These are phyloP conservation scores for Oenanthe oenanthe DNA, from an alignment of 2,113 vertebrate genomes.

Conservation along the genomic window DNA sequence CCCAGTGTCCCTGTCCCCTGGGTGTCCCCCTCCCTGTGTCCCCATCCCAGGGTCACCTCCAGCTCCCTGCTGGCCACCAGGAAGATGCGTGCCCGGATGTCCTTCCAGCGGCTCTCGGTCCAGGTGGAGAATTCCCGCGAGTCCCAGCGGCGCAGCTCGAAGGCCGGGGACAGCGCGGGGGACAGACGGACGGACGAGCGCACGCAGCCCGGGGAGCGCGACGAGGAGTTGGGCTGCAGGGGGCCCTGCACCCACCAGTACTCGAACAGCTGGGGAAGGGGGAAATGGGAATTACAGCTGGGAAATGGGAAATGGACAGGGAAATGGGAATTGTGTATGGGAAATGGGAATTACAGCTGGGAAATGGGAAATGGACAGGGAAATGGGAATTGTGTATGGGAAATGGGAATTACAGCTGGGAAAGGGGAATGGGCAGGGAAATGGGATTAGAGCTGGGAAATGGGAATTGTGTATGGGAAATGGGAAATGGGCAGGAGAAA, in stretches of 20 bases:
- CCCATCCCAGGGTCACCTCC: constrained; percentile 75
- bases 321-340: too few relatives aligned
- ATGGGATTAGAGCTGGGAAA: too few relatives aligned
- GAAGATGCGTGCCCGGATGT: constrained; percentile 87
- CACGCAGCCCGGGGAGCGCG: constrained; percentile 75
- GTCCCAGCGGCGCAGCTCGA: constrained; percentile 84
- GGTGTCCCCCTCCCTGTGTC: too few relatives aligned
- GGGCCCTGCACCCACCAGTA: neutral
- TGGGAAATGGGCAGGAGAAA: too few relatives aligned
- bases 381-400: too few relatives aligned
- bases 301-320: too few relatives aligned
- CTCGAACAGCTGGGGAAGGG: neutral
- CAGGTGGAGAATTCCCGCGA: constrained; percentile 91
- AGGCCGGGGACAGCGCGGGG: constrained; percentile 86
- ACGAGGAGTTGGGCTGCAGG: fast-evolving
- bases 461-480: too few relatives aligned
- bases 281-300: too few relatives aligned
- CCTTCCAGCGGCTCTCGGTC: constrained; percentile 96
- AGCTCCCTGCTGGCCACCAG: constrained; percentile 91
- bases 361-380: too few relatives aligned
- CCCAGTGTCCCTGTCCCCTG: neutral
- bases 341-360: too few relatives aligned
- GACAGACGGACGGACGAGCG: constrained; percentile 74
- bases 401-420: too few relatives aligned
- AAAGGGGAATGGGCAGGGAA: too few relatives aligned